These are phyloP conservation scores for Alosa alosa DNA, from an alignment of 2,113 vertebrate genomes.

Conservation along the genomic window DNA sequence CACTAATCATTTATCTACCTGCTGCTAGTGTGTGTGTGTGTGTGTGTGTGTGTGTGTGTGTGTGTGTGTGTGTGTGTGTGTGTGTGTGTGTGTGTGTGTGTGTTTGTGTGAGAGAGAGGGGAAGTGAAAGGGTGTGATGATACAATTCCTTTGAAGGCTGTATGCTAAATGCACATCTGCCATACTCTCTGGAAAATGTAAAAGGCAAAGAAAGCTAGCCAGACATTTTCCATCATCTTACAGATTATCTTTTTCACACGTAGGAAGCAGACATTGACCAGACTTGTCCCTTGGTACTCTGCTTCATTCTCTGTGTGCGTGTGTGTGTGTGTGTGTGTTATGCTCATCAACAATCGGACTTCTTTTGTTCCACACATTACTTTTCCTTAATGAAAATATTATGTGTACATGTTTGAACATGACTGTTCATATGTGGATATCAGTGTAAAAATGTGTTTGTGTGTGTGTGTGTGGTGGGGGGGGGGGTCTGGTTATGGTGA, in stretches of 20 bases:
- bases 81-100: neutral
- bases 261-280: no score
- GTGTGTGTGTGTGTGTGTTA: slow-evolving; percentile 1
- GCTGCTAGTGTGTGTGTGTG: slow-evolving; percentile 1
- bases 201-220: neutral
- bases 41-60: neutral
- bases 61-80: neutral
- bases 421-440: neutral
- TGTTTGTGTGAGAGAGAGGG: slow-evolving; percentile 23
- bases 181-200: slow-evolving; percentile 23
- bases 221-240: neutral
- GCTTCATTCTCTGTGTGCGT: neutral
- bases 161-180: slow-evolving; percentile 52
- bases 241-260: no score
- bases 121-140: slow-evolving; percentile 39
- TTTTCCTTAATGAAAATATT: no score
- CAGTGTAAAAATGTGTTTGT: neutral
- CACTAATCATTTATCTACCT: slow-evolving; percentile 15
- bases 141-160: slow-evolving; percentile 47
- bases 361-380: no score
- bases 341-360: no score
- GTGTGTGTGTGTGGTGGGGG: neutral
- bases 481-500: neutral
- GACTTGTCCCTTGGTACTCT: no score
- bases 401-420: neutral